Evolutionary conservation across 2,797 vertebrate genomes (phyloP), one percentile per base, ranked within the genome.

Genomic region (Lagocephalus sceleratus): DNA sequence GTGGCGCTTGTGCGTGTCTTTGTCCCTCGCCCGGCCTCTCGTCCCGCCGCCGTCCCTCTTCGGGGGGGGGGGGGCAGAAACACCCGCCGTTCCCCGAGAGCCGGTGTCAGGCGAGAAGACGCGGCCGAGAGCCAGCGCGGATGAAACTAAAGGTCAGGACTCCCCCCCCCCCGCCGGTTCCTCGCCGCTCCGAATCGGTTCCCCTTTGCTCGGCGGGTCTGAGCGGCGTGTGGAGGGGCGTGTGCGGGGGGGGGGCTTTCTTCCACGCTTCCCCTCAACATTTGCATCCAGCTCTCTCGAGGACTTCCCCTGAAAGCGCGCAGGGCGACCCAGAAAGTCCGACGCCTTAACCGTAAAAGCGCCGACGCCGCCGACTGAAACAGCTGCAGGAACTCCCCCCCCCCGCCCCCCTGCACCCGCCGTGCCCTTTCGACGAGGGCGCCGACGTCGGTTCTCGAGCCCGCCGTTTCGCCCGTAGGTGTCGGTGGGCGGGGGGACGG

Each of bases 121-220:
- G 43, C 54, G 54, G 60, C 17, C 75, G 75, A 68, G 61, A 70
- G 58, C 57, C 64, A 69, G 56, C 29, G 46, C 60, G 63, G 59
- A 60, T 45, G 48, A 71, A 57, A 59, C 57, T 53, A 85, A 88
- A 88, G 84, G 82, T 80, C 83, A 86, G 80, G 80, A 81, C 74
- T 85, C 82, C 71, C 78, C 85, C 64, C 71, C 67, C 60, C 32
- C 6, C 56, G 62, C 43, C 45, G 32, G 73, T 86, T 81, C 67
- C 80, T 81, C 76, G 22, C 9, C 15, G 1, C 6, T 44, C 50
- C 29, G 42, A 58, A 56, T 39, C 57, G 59, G 51, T 74, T 76
- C 73, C 67, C 57, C 50, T 4, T 47, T 60, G 71, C 39, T 71
- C 57, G 65, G 6, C 59, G 64, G 75, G 60, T 69, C 61, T 5